Percentiles rank a stretch among this genome's conserved stretches.
These are phyloP conservation scores for Adineta ricciae DNA, from an alignment of 2,888 invertebrate genomes.

Conservation along the genomic window DNA sequence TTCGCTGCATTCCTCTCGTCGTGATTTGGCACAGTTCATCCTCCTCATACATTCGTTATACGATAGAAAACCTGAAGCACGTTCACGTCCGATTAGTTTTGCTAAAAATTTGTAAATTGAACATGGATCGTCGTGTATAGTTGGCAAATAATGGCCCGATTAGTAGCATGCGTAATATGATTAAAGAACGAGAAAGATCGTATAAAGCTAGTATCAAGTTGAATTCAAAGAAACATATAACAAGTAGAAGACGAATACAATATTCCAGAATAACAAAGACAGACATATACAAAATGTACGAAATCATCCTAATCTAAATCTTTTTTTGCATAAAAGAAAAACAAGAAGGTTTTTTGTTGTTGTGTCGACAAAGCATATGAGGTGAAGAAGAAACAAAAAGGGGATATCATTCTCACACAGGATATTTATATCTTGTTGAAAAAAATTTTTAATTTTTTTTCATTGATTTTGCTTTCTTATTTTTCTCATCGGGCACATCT, in stretches of 20 bases:
- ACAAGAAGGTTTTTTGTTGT: too few species aligned
- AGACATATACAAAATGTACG: not conserved
- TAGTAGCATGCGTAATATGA: not conserved
- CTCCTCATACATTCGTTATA: conserved; percentile 34
- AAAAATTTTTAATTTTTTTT: not conserved
- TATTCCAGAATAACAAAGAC: not conserved
- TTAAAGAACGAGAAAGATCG: not conserved
- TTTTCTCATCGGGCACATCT: not conserved
- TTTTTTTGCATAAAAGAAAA: too few species aligned
- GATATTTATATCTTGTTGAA: not conserved
- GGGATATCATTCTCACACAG: not conserved
- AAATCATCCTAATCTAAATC: not conserved
- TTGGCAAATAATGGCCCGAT: not conserved
- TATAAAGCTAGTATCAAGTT: not conserved
- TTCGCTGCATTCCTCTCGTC: conserved; percentile 33
- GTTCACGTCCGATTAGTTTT: conserved; percentile 25
- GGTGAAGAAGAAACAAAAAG: not conserved
- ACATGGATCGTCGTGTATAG: not conserved
- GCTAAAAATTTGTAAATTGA: conserved; percentile 17
- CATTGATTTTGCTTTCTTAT: not conserved
- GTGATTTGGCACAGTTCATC: conserved; percentile 30
- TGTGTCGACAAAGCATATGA: not conserved
- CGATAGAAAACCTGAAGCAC: conserved; percentile 33
- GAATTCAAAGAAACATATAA: not conserved
- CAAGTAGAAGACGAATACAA: not conserved